phyloP scores from a whole-genome alignment of 2,797 vertebrate genomes.

The Atherinosoma microstoma region DNA sequence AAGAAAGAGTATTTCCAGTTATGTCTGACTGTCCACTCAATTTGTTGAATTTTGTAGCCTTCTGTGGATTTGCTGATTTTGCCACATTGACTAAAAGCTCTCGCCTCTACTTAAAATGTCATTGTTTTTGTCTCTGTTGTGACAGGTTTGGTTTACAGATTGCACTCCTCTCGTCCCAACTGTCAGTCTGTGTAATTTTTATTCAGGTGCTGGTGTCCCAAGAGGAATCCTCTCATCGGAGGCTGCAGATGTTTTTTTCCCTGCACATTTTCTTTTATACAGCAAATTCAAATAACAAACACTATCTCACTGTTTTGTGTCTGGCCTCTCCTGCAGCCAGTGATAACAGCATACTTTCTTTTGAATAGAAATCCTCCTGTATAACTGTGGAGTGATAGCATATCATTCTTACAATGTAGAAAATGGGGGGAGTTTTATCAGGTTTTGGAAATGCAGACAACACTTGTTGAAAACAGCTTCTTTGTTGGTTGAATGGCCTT shows the following conservation, averaged over 20 bases:
- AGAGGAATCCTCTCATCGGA: slow-evolving; percentile 56
- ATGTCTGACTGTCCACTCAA: slow-evolving; percentile 26
- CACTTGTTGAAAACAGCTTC: background rate
- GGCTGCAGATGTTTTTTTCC: slow-evolving; percentile 39
- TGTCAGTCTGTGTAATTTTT: slow-evolving; percentile 64
- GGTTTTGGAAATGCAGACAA: background rate
- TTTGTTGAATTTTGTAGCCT: slow-evolving; percentile 28
- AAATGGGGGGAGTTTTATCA: background rate
- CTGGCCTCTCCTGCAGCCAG: slow-evolving; percentile 32
- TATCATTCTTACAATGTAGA: background rate
- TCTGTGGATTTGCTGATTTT: slow-evolving; percentile 56
- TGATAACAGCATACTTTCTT: slow-evolving; percentile 48
- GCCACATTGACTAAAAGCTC: slow-evolving; percentile 55
- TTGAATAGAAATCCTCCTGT: slow-evolving; percentile 34
- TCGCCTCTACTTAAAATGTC: slow-evolving; percentile 49
- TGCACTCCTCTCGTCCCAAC: slow-evolving; percentile 48
- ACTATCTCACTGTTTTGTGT: slow-evolving; percentile 39
- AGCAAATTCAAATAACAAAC: slow-evolving; percentile 49
- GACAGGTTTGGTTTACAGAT: slow-evolving; percentile 53
- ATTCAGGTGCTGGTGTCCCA: slow-evolving; percentile 61
- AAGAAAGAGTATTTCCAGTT: slow-evolving; percentile 11
- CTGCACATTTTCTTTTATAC: slow-evolving; percentile 52
- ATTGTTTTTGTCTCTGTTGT: slow-evolving; percentile 55
- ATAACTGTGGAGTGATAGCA: background rate
- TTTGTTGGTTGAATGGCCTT: background rate